Base-by-base conservation (phyloP, 1,140 invertebrate genomes). In the Drosophila ironensis region DNA sequence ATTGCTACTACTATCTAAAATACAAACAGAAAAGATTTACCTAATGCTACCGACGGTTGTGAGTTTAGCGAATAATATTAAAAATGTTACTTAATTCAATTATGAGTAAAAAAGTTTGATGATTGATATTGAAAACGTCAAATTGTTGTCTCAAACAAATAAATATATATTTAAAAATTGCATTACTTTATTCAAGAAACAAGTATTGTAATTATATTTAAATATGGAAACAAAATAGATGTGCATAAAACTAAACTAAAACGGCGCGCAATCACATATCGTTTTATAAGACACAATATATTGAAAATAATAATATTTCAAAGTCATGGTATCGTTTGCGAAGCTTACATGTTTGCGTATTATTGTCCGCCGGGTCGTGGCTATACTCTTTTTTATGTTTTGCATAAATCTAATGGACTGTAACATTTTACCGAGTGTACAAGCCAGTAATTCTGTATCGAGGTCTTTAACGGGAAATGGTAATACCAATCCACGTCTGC, bases 1-100 rank as follows among this genome's bases (percentile, higher is more conserved):
- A 66, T 60, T 76, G 51, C 33, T 57, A 59, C 68, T 64, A 50
- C 69, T 41, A 63, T 76, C 61, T 72, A 63, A 27, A 66, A 56
- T 53, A 76, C 53, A 69, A 57, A 54, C 63, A 64, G 42, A 84
- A 50, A 61, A 82, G 80, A 64, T 82, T 84, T 53, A 56, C 68
- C 53, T 44, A 69, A 75, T 53, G 68, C 50, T 59, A 59, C 57
- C 59, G 67, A 64, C 61, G 73, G 57, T 73, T 56, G 72, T 66
- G 57, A 52, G 38, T 56, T 45, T n/a, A n/a, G n/a, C n/a, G n/a
- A n/a, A n/a, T n/a, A n/a, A n/a, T n/a, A 51, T 60, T 47, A 22
- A 67, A 47, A 52, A 28, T 52, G 12, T 11, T 38, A 51, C 25
- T 3, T 4, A 16, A 2, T 6, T 37, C 5, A 5, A 16, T 6